These are phyloP conservation scores for Corydoras sp. DNA, from an alignment of 2,113 vertebrate species.

Conservation along the genomic window DNA sequence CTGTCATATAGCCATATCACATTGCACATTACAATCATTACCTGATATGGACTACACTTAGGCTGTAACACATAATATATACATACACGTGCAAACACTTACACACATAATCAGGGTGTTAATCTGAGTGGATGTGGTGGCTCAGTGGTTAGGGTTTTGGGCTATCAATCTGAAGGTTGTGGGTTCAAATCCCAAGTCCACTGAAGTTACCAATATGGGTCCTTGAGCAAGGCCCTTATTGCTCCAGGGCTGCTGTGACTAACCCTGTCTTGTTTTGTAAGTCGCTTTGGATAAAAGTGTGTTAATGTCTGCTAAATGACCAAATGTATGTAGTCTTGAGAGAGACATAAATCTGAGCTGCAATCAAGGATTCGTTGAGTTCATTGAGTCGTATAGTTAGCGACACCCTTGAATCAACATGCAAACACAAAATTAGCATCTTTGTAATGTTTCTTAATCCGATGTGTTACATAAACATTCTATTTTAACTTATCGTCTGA, in stretches of 20 bases:
- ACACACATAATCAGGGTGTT: too few species aligned
- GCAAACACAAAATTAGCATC: background rate
- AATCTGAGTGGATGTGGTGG: too few species aligned
- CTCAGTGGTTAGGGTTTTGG: too few species aligned
- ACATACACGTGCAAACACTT: background rate
- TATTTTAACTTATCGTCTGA: background rate
- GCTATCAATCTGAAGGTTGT: too few species aligned
- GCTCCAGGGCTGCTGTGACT: too few species aligned
- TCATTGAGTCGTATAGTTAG: background rate
- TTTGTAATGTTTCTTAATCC: background rate
- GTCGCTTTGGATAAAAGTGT: too few species aligned
- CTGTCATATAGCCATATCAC: background rate
- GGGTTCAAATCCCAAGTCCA: too few species aligned
- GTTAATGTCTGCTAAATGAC: too few species aligned
- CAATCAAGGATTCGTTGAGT: background rate
- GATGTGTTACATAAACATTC: background rate
- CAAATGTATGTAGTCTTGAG: slow-evolving; percentile 5
- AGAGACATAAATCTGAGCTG: background rate
- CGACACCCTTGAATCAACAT: background rate
- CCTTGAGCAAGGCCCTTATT: too few species aligned
- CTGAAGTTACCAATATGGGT: too few species aligned
- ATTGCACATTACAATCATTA: background rate
- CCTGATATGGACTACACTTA: background rate
- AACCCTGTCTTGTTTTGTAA: too few species aligned
- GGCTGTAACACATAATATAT: background rate